Conservation (phyloP, 1,140 invertebrate genomes). For the Formica selysi region DNA sequence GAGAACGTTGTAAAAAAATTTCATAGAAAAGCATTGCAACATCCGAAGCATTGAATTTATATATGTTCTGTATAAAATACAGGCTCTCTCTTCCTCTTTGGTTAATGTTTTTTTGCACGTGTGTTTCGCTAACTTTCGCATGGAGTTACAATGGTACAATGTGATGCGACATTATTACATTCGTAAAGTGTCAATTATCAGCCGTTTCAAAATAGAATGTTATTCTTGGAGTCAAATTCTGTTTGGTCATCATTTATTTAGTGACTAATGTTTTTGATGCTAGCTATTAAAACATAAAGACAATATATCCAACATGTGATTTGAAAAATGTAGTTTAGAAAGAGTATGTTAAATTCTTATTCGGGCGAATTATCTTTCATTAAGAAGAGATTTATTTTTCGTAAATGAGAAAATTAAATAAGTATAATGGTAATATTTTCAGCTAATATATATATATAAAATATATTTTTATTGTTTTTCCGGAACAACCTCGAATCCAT, state of each 20-base stretch:
- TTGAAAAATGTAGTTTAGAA: background rate
- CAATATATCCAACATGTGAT: background rate
- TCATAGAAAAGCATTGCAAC: too few relatives aligned
- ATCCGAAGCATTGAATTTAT: background rate
- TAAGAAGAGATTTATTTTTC: background rate
- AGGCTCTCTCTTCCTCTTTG: too few relatives aligned
- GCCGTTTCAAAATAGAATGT: constrained; percentile 25
- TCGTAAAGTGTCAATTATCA: background rate
- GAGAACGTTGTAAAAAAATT: too few relatives aligned
- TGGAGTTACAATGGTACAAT: background rate
- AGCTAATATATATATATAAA: too few relatives aligned
- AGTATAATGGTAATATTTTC: too few relatives aligned
- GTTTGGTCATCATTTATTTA: constrained; percentile 5
- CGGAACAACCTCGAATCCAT: background rate
- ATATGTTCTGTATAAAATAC: background rate
- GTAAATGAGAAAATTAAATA: too few relatives aligned
- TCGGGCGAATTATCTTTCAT: background rate
- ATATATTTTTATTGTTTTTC: background rate
- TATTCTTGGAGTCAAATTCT: background rate
- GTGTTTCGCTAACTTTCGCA: background rate
- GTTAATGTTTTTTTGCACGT: background rate
- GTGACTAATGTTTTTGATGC: background rate
- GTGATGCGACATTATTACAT: background rate
- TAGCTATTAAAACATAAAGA: background rate
- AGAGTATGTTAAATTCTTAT: background rate